A percentile compares a stretch with the other conserved stretches of the same genome.
Conservation (phyloP, 2,797 vertebrate genomes). For the Sphenopsis melanotis region DNA sequence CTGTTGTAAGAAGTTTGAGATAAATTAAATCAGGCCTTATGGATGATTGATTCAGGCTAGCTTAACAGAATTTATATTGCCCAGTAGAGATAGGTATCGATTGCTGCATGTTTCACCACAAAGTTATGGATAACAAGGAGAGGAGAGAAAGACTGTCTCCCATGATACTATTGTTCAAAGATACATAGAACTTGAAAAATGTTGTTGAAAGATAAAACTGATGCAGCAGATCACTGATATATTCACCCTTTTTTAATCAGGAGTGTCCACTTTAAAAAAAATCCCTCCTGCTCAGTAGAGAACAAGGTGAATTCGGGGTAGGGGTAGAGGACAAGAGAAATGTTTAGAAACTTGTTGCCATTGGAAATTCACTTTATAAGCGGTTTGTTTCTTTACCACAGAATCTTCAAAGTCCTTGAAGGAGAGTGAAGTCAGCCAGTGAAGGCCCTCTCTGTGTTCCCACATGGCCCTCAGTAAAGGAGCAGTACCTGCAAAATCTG, state of each 20-base stretch:
- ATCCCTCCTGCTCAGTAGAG: not conserved
- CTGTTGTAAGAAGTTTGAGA: not conserved
- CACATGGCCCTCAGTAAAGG: not conserved
- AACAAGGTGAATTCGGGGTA: not conserved
- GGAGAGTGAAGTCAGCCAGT: not conserved
- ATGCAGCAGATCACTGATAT: not conserved
- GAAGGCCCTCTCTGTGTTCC: not conserved
- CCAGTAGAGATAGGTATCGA: not conserved
- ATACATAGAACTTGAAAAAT: not conserved
- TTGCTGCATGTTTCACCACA: not conserved
- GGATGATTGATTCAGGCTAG: not conserved
- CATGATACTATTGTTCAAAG: not conserved
- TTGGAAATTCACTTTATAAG: not conserved
- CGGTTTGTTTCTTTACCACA: not conserved
- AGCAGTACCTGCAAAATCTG: not conserved
- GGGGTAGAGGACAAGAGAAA: not conserved
- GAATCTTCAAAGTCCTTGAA: not conserved
- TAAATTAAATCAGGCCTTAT: not conserved
- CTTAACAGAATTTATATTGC: not conserved
- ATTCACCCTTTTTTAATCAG: not conserved
- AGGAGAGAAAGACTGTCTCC: not conserved
- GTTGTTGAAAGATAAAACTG: not conserved
- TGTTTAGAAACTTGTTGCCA: not conserved
- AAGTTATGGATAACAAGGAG: not conserved
- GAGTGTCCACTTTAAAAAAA: not conserved